Evolutionary conservation across 2,797 vertebrate genomes (phyloP), one percentile per base, ranked within the genome.

Genomic region (Allobates femoralis): DNA sequence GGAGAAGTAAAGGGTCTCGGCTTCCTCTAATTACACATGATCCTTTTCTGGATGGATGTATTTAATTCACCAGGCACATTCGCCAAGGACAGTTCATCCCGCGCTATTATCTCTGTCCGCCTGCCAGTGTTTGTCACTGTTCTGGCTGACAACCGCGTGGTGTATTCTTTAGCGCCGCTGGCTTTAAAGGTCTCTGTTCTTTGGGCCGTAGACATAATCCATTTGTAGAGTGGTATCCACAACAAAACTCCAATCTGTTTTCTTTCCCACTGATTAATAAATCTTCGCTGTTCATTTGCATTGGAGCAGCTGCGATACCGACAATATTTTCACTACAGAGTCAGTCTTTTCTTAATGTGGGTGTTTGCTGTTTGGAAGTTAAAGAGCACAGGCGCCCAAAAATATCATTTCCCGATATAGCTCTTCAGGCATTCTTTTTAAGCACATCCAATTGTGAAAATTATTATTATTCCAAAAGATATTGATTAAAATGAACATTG

Each of bases 31-130:
- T 50, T 56, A 46, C 34, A 41, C 34, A 34, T 21, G 69, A 81
- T 82, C 64, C 74, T 41, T 26, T n/a, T 15, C n/a, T n/a, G n/a
- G 37, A 56, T 71, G 74, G 81, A 60, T 71, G 75, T 26, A 12
- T 60, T 87, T 79, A 50, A 60, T 83, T 83, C 81, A 51, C 34
- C 41, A 71, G 58, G 21, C 34, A 58, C 53, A 32, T 30, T 21
- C 37, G 71, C 73, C 85, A 87, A 64, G 86, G 28, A 87, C 86
- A 87, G 86, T 87, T 79, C 81, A 83, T 87, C 86, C 86, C 30
- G 18, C 26, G 30, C 64, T 87, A n/a, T 83, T 71, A 78, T 69
- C 26, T 30, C 51, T 83, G 85, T 58, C 60, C 18, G 5, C 37
- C 58, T 78, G 74, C 80, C 85, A 83, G 55, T 60, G 66, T 41